Conservation (phyloP, 2,888 invertebrate species). For the Eupithecia subfuscata region DNA sequence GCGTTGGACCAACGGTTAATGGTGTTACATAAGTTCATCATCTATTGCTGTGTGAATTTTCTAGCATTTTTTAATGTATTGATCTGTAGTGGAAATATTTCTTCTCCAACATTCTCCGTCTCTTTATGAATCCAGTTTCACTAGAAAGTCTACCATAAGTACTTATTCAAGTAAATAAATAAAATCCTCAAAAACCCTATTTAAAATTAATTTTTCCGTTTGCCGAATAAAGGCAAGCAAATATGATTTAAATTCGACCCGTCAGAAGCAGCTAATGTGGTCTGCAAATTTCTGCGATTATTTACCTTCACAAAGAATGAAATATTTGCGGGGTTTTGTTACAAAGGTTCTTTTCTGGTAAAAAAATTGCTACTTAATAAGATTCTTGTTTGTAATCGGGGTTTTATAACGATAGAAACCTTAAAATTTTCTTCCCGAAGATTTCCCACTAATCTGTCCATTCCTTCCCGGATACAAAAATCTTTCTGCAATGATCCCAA, state of each 20-base stretch:
- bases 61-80: not conserved
- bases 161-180: not conserved
- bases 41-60: no score
- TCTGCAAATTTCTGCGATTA: not conserved
- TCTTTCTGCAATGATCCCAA: slow-evolving; percentile 3
- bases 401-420: not conserved
- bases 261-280: slow-evolving; percentile 1
- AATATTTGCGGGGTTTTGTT: not conserved
- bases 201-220: slow-evolving; percentile 5
- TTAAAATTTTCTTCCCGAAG: not conserved
- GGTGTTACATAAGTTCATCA: no score
- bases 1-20: no score
- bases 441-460: not conserved
- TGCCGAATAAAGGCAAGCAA: slow-evolving; percentile 1
- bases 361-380: not conserved
- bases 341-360: not conserved
- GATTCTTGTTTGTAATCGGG: not conserved
- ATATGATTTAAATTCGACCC: slow-evolving; percentile 3
- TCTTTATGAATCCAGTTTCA: not conserved
- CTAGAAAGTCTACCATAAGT: not conserved
- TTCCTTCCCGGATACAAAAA: not conserved
- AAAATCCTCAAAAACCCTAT: not conserved
- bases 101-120: not conserved
- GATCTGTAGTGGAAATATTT: not conserved
- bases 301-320: not conserved